Conservation (phyloP, 2,888 invertebrate species). For the Stegophylla sp. region DNA sequence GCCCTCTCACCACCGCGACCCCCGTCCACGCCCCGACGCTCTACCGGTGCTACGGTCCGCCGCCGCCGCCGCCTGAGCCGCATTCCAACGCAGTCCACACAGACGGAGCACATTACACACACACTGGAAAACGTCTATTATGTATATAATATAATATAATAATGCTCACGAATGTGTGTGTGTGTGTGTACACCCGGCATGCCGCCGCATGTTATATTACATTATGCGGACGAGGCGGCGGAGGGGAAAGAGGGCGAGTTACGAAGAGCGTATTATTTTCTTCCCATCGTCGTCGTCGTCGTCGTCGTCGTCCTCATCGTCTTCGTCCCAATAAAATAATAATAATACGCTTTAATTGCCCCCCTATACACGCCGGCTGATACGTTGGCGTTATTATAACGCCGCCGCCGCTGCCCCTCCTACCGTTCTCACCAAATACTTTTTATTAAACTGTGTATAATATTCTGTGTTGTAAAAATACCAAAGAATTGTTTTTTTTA, state of each 20-base stretch:
- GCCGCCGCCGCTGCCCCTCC: neutral
- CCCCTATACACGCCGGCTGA: neutral
- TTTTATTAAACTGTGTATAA: too few species aligned
- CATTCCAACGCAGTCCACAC: constrained; percentile 43
- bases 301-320: too few species aligned
- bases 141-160: neutral
- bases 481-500: too few species aligned
- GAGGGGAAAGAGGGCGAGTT: neutral
- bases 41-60: too few species aligned
- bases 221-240: neutral
- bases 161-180: too few species aligned
- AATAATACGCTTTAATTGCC: constrained; percentile 57
- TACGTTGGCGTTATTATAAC: too few species aligned
- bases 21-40: constrained; percentile 20
- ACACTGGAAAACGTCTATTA: constrained; percentile 19
- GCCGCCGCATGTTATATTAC: constrained; percentile 6
- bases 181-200: constrained; percentile 16
- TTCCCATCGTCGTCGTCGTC: constrained; percentile 15
- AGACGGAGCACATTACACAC: neutral
- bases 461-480: too few species aligned
- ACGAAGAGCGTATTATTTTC: constrained; percentile 1
- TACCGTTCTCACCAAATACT: neutral
- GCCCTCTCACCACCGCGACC: neutral
- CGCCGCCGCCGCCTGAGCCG: constrained; percentile 31
- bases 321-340: constrained; percentile 33